Base-by-base conservation (phyloP, 1,140 invertebrate genomes). In the Drosophila dunni region DNA sequence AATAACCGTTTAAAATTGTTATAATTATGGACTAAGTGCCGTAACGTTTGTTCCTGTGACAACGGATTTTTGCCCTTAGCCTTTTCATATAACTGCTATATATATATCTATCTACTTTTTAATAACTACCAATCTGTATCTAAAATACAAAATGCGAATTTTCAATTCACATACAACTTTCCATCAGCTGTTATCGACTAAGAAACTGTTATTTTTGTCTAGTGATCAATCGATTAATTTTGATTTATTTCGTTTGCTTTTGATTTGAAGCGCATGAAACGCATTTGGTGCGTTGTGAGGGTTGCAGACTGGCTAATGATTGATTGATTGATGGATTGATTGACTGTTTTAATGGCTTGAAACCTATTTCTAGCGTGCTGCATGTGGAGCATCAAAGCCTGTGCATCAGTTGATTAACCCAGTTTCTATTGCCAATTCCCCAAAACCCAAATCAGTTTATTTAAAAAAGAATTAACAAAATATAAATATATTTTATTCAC, bases 321-420 rank as follows among this genome's bases (percentile, higher is more conserved):
- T 71, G 61, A 71, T 65, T 75, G 67, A 62, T 62, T 54, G 29
- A 51, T 62, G 61, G 54, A 75, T 64, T 75, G 77, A 71, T 62
- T 79, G 71, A 79, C 34, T 60, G 38, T 44, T 53, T 70, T 62
- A 44, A 77, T 68, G 44, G 53, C 70, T 44, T 68, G 17, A 68
- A 62, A 60, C 38, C 62, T 78, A 67, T 50, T 48, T 70, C 67
- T 75, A 75, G 73, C 46, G 68, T 75, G 76, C 73, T 76, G 76
- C 76, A 79, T 79, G 76, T 70, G 66, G 75, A 65, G 24, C 56
- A 70, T 75, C 61, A 42, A 33, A 73, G 76, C 66, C 76, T 78
- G 66, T 76, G 76, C 73, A 76, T 79, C 62, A 54, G 48, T 63
- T 79, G 33, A 57, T 71, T 67, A 76, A 58, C 33, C 44, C 33